These are phyloP conservation scores for Motacilla alba DNA, from an alignment of 2,113 vertebrate genomes.

Conservation along the genomic window DNA sequence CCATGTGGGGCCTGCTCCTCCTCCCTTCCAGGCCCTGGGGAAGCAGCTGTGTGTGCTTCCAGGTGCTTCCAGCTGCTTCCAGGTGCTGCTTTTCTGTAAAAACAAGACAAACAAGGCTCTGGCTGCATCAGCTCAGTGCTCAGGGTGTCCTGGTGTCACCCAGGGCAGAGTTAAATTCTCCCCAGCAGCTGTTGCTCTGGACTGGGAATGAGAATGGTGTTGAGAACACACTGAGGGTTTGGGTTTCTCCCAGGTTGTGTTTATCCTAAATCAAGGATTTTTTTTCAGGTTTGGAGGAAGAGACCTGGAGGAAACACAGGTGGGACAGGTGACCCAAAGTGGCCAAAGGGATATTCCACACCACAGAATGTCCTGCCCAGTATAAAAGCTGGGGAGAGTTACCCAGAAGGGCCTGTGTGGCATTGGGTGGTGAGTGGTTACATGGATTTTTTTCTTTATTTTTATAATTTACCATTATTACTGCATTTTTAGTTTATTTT, in stretches of 20 bases:
- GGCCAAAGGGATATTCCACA: background rate
- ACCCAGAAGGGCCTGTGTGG: background rate
- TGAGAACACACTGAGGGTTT: background rate
- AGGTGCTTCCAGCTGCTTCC: background rate
- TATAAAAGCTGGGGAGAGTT: background rate
- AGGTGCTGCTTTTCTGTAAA: background rate
- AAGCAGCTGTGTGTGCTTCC: background rate
- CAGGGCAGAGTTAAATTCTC: background rate
- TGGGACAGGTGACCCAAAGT: background rate
- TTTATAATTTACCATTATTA: background rate
- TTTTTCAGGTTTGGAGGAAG: background rate
- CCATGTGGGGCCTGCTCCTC: rapidly evolving
- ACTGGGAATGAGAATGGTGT: background rate
- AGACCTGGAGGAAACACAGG: background rate
- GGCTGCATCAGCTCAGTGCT: background rate
- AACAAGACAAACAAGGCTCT: background rate
- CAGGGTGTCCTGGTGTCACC: background rate
- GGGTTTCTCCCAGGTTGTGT: background rate
- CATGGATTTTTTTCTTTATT: background rate
- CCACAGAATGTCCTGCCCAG: background rate
- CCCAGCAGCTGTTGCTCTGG: background rate
- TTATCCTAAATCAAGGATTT: background rate
- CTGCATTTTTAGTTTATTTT: background rate
- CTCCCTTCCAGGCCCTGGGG: background rate
- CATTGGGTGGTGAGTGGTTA: background rate